These are phyloP conservation scores for Amblyjoppa fuscipennis DNA, from an alignment of 2,888 invertebrate genomes.

Conservation along the genomic window DNA sequence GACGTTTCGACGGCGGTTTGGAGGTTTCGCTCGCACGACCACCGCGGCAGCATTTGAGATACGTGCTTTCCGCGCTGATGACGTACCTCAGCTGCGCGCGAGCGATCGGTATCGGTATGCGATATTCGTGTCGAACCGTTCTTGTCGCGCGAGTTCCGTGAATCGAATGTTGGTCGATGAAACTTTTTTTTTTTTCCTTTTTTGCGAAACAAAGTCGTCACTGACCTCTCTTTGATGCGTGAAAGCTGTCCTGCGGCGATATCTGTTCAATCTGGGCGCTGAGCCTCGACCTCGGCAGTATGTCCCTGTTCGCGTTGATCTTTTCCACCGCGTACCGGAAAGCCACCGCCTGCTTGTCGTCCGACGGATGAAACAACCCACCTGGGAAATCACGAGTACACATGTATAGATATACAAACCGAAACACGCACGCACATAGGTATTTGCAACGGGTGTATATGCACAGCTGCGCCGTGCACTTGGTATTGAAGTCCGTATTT, in stretches of 20 bases:
- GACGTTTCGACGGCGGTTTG: too few relatives aligned
- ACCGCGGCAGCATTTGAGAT: background rate
- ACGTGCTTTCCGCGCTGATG: too few relatives aligned
- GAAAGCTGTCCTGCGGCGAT: constrained; percentile 96
- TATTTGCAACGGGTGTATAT: background rate
- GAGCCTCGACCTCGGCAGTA: constrained; percentile 94
- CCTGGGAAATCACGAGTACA: constrained; percentile 87
- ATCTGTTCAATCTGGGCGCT: constrained; percentile 96
- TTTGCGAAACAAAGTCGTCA: constrained; percentile 52
- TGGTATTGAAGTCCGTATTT: constrained; percentile 54
- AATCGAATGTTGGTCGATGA: background rate
- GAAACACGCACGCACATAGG: background rate
- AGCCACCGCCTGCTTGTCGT: constrained; percentile 95
- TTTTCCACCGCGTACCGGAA: constrained; percentile 97
- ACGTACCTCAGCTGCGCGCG: too few relatives aligned
- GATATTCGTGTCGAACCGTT: too few relatives aligned
- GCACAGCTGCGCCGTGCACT: background rate
- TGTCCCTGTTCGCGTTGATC: constrained; percentile 93
- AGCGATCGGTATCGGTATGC: too few relatives aligned
- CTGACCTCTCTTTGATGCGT: constrained; percentile 96
- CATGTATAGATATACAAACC: constrained; percentile 30
- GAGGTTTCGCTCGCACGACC: background rate
- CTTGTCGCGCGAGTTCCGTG: background rate
- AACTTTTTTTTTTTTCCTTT: background rate
- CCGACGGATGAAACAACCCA: constrained; percentile 94